Evolutionary conservation across 2,888 invertebrate species (phyloP), one percentile per base, ranked within the genome.

Genomic region (Chelonus formosanus): DNA sequence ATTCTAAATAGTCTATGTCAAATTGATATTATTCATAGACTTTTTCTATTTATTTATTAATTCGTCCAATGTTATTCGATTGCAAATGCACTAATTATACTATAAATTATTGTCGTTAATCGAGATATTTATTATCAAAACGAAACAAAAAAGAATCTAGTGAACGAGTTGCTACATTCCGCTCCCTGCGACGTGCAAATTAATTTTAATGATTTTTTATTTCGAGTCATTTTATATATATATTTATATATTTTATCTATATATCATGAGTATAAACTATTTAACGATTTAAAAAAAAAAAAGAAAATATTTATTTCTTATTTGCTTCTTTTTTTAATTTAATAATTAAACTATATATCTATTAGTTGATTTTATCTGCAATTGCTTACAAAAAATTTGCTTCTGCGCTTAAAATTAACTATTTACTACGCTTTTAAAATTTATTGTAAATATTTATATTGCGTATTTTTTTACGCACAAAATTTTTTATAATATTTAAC

Each of bases 121-220:
- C 34, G 43, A 60, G 50, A 20, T 50, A 32, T 52, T 4, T 6
- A 57, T n/a, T 31, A 43, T 57, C n/a, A 32, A 45, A 31, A 45
- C 32, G 20, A 7, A 32, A 45, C 10, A 45, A 56, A 40, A 44
- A 32, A 45, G 44, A 8, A 7, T 31, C 32, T 44, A 52, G 63
- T 61, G 74, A 70, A 76, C 36, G 58, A 75, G 78, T 76, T 78
- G 74, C 77, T 71, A 81, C 84, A 82, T 83, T 83, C 82, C 82
- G 79, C 78, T 78, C 73, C 71, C 75, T 61, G 20, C 20, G 20
- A 78, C 81, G 82, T 80, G 79, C 77, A 78, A 78, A 79, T 71
- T 78, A 77, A 78, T 78, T 76, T 79, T 78, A 78, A 77, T 77
- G 74, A 78, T 20, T 52, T 48, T 61, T 45, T 34, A 65, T 63